phyloP scores from a whole-genome alignment of 2,888 invertebrate species.

The Siphonodentalium dalli region DNA sequence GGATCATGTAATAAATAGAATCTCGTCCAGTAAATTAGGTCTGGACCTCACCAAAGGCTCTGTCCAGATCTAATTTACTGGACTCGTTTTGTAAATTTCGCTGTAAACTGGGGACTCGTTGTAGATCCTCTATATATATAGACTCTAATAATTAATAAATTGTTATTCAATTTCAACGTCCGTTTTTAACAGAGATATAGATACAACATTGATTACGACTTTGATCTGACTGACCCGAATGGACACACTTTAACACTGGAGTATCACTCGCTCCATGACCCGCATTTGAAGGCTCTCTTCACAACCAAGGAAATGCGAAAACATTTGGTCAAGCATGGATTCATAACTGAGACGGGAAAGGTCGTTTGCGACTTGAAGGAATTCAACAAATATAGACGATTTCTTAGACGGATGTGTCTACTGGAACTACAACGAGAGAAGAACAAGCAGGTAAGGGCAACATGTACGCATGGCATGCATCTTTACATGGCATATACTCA shows the following conservation, averaged over 20 bases:
- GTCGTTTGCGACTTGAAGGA: slow-evolving; percentile 73
- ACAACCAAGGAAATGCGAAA: slow-evolving; percentile 33
- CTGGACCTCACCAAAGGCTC: no score
- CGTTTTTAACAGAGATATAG: slow-evolving; percentile 34
- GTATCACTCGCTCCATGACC: slow-evolving; percentile 55
- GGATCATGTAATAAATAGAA: no score
- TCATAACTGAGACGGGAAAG: slow-evolving; percentile 71
- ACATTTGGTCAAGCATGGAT: slow-evolving; percentile 62
- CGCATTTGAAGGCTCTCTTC: slow-evolving; percentile 46
- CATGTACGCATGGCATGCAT: no score
- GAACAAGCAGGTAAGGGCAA: slow-evolving; percentile 32
- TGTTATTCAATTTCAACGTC: background rate
- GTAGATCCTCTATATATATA: background rate
- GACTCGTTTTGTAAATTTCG: background rate
- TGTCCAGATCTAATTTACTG: background rate
- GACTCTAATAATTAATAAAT: no score
- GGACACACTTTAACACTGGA: slow-evolving; percentile 41
- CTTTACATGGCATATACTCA: no score
- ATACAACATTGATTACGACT: slow-evolving; percentile 40
- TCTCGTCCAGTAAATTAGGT: no score
- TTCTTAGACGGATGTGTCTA: slow-evolving; percentile 61
- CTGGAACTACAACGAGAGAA: slow-evolving; percentile 36
- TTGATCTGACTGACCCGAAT: slow-evolving; percentile 52
- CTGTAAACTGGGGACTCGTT: background rate
- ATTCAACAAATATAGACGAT: slow-evolving; percentile 73